These are phyloP conservation scores for Gortyna flavago DNA, from an alignment of 2,888 invertebrate species.

Conservation along the genomic window DNA sequence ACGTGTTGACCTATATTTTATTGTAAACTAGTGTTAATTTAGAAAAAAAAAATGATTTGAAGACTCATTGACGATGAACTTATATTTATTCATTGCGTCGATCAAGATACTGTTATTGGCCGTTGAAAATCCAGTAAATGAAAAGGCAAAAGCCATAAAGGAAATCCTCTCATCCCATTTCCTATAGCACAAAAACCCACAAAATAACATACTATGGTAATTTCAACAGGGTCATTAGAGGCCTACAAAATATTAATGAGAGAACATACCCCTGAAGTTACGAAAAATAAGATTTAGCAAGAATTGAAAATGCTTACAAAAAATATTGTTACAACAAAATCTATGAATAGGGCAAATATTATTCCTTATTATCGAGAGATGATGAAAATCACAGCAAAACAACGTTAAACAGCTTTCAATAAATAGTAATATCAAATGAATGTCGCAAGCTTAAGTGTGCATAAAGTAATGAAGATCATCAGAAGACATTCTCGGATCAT, in stretches of 20 bases:
- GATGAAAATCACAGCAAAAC: neutral
- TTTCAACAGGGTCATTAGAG: neutral
- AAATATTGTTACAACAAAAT: constrained; percentile 1
- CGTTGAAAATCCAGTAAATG: constrained; percentile 8
- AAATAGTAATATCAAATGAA: constrained; percentile 10
- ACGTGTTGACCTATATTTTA: constrained; percentile 16
- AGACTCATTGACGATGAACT: neutral
- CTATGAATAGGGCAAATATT: neutral
- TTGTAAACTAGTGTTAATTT: neutral
- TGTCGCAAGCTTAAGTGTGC: constrained; percentile 15
- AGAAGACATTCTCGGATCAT: constrained; percentile 17
- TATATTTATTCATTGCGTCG: neutral
- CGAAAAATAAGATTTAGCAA: neutral
- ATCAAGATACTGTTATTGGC: constrained; percentile 9
- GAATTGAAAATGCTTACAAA: neutral
- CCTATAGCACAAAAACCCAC: constrained; percentile 13
- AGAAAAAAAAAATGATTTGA: neutral
- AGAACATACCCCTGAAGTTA: neutral
- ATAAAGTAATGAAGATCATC: constrained; percentile 35
- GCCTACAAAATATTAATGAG: neutral
- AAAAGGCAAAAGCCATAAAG: constrained; percentile 25
- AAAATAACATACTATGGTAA: constrained; percentile 9
- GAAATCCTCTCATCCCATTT: constrained; percentile 44
- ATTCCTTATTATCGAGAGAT: neutral
- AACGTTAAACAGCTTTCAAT: constrained; percentile 9